Conservation (phyloP, 2,113 vertebrate genomes). For the Odocoileus virginianus region DNA sequence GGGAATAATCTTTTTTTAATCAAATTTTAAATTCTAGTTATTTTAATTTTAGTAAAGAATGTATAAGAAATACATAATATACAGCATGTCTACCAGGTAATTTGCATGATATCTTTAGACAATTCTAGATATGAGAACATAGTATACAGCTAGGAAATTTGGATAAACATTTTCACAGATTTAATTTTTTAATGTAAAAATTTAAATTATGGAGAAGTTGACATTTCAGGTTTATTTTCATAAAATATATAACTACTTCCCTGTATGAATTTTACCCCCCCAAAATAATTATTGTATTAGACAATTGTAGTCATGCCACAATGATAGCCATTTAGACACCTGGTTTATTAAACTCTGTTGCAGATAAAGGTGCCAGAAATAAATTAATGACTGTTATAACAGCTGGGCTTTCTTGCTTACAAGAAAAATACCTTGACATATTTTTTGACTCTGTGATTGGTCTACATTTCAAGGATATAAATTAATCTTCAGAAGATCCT, state of each 20-base stretch:
- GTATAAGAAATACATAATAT: neutral
- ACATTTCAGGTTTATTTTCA: conserved; percentile 1
- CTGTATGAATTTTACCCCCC: neutral
- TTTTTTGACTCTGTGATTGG: conserved; percentile 84
- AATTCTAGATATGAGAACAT: neutral
- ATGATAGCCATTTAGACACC: conserved; percentile 64
- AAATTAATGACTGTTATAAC: conserved; percentile 77
- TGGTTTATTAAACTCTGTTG: conserved; percentile 77
- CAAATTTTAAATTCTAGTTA: neutral
- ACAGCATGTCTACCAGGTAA: neutral
- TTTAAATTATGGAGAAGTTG: neutral
- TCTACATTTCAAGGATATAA: conserved; percentile 82
- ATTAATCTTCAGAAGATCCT: conserved; percentile 83
- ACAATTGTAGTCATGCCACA: conserved; percentile 48
- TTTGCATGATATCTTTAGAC: neutral
- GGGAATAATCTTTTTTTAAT: neutral
- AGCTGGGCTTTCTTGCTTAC: conserved; percentile 75
- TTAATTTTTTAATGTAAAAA: neutral
- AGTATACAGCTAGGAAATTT: neutral
- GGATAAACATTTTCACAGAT: neutral
- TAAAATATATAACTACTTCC: neutral
- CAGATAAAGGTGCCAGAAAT: conserved; percentile 77
- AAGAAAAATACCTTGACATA: conserved; percentile 83
- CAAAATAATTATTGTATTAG: neutral
- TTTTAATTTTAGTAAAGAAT: neutral